Percentiles rank a stretch among this genome's conserved stretches.
Conservation (phyloP, 2,888 invertebrate genomes). For the Ormia ochracea region DNA sequence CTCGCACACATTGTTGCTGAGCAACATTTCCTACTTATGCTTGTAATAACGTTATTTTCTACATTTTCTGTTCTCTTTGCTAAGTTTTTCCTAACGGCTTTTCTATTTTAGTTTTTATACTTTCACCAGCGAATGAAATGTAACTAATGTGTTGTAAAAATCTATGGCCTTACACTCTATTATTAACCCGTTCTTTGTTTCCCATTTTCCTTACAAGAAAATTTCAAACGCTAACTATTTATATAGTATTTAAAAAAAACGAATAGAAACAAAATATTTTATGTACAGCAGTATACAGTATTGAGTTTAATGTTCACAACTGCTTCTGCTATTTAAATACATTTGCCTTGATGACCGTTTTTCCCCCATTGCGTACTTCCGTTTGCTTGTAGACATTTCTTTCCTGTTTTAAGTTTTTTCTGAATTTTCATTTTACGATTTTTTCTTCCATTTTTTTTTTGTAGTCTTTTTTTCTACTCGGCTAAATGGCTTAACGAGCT, state of each 20-base stretch:
- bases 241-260: conserved; percentile 6
- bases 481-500: conserved; percentile 24
- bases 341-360: conserved; percentile 46
- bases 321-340: conserved; percentile 28
- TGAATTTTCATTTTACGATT: not conserved
- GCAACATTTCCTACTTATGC: not conserved
- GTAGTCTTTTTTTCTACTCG: not conserved
- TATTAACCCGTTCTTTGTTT: conserved; percentile 45
- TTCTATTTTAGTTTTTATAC: not conserved
- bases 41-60: not conserved
- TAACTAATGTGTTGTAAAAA: conserved; percentile 60
- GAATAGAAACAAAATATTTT: no score
- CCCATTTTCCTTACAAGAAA: not conserved
- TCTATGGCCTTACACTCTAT: conserved; percentile 56
- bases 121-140: conserved; percentile 56
- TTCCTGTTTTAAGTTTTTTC: conserved; percentile 27
- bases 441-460: not conserved
- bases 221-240: conserved; percentile 8
- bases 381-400: conserved; percentile 50
- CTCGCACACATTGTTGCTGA: not conserved
- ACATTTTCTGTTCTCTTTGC: not conserved
- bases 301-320: not conserved
- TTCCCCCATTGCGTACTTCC: conserved; percentile 56
- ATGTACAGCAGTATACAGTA: no score
- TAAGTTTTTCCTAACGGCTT: conserved; percentile 20